A percentile compares a stretch with the other conserved stretches of the same genome.
Conservation (phyloP, 2,888 invertebrate species). For the Phorcus lineatus region DNA sequence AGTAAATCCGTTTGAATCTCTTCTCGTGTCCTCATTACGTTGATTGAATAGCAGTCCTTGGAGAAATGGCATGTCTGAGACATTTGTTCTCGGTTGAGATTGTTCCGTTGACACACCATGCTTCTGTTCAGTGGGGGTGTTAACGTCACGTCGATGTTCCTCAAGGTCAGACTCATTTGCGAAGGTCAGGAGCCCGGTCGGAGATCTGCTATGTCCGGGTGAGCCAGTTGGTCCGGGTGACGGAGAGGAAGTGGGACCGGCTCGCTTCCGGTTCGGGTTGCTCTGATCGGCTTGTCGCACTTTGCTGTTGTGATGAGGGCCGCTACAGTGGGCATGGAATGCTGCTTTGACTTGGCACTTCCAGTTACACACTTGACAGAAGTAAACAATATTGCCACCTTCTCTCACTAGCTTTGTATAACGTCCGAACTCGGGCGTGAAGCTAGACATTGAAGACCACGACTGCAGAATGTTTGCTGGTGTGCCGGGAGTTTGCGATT, state of each 20-base stretch:
- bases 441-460: slow-evolving; percentile 35
- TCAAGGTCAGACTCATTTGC: not conserved
- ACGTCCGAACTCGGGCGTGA: slow-evolving; percentile 63
- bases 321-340: slow-evolving; percentile 59
- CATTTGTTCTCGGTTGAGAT: too few species aligned
- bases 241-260: not conserved
- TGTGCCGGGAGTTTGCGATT: not conserved
- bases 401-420: slow-evolving; percentile 63
- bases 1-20: not conserved
- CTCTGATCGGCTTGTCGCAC: slow-evolving; percentile 47
- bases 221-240: not conserved
- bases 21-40: not conserved
- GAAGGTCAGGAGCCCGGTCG: not conserved
- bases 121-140: not conserved
- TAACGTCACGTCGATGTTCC: not conserved
- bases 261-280: slow-evolving; percentile 13
- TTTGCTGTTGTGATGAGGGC: slow-evolving; percentile 49
- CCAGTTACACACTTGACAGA: slow-evolving; percentile 67
- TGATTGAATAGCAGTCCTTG: slow-evolving; percentile 6
- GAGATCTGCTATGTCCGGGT: not conserved
- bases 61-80: slow-evolving; percentile 11
- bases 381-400: slow-evolving; percentile 66
- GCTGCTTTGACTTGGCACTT: slow-evolving; percentile 61
- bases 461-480: not conserved
- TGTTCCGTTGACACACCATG: not conserved